Evolutionary conservation across 2,797 vertebrate species (phyloP).

Genomic region (Leptoclinus maculatus): DNA sequence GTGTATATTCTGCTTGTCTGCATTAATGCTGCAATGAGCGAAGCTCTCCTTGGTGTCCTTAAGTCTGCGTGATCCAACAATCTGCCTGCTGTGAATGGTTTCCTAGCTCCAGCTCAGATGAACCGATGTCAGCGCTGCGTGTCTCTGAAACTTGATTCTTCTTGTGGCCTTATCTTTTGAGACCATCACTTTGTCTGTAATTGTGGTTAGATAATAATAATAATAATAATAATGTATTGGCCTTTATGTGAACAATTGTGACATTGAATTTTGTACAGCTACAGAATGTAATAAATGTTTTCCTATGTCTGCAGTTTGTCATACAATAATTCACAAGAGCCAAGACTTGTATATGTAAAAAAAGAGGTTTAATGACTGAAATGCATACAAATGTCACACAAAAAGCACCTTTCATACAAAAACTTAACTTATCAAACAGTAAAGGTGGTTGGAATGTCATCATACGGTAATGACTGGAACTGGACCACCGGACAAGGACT

Average conservation of each 20-base stretch:
- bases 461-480: constrained; percentile 56
- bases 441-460: constrained; percentile 23
- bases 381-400: constrained; percentile 78
- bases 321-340: constrained; percentile 4
- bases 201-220: constrained; percentile 51
- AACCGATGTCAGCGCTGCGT: constrained; percentile 36
- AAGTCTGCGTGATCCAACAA: constrained; percentile 36
- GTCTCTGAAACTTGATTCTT: constrained; percentile 64
- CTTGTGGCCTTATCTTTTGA: constrained; percentile 70
- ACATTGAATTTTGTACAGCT: constrained; percentile 79
- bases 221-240: constrained; percentile 48
- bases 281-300: constrained; percentile 84
- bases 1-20: constrained; percentile 49
- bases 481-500: constrained; percentile 56
- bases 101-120: constrained; percentile 33
- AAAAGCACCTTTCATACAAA: constrained; percentile 74
- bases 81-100: constrained; percentile 59
- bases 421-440: constrained; percentile 62
- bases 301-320: constrained; percentile 60
- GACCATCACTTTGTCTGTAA: constrained; percentile 58
- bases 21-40: constrained; percentile 44
- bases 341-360: constrained; percentile 46
- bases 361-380: constrained; percentile 81
- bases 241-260: constrained; percentile 77
- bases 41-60: constrained; percentile 35